A percentile compares a stretch with the other conserved stretches of the same genome.
These are phyloP conservation scores for human DNA, from an alignment of 2,113 vertebrate species.

Conservation along the genomic window DNA sequence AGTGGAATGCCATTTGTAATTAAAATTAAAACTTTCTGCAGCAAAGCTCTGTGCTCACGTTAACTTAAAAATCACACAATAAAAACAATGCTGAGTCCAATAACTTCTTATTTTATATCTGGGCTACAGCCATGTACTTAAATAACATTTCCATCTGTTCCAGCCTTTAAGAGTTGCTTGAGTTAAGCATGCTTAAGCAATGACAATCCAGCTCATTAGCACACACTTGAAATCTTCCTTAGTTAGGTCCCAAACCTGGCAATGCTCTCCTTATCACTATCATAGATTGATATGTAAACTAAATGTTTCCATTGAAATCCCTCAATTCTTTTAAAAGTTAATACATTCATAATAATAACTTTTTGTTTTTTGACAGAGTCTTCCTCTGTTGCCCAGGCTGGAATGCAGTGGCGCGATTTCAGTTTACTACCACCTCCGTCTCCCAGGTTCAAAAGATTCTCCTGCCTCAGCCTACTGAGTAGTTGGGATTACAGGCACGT, in stretches of 20 bases:
- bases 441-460: too few relatives aligned
- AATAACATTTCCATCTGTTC: slow-evolving; percentile 31
- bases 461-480: too few relatives aligned
- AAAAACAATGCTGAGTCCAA: slow-evolving; percentile 49
- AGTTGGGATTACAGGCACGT: too few relatives aligned
- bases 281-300: neutral
- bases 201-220: slow-evolving; percentile 18
- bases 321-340: neutral
- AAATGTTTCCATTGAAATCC: neutral
- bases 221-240: neutral
- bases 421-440: too few relatives aligned
- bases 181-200: neutral
- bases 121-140: neutral
- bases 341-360: neutral
- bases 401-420: too few relatives aligned
- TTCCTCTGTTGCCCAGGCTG: too few relatives aligned
- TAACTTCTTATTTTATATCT: slow-evolving; percentile 50
- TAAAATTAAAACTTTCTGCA: neutral
- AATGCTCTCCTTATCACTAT: neutral
- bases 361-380: too few relatives aligned
- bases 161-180: slow-evolving; percentile 19
- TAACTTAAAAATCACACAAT: slow-evolving; percentile 30
- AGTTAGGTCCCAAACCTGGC: too few relatives aligned
- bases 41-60: neutral
- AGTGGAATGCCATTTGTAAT: neutral